phyloP scores from a whole-genome alignment of 2,888 invertebrate genomes.

The Ptychoptera contaminata region DNA sequence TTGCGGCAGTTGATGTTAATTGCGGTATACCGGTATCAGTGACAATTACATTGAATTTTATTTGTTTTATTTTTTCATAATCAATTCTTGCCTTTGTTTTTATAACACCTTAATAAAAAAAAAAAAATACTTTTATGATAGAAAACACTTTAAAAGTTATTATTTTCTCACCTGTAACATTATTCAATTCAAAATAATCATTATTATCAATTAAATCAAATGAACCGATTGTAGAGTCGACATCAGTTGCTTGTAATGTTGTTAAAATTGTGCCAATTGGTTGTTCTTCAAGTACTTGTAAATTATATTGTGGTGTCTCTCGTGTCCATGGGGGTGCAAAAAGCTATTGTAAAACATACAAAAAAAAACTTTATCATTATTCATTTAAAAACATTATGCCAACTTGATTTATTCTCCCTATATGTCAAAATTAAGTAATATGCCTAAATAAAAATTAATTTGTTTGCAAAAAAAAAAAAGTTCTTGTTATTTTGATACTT shows the following conservation, averaged over 20 bases:
- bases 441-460: no score
- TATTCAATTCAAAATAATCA: slow-evolving; percentile 66
- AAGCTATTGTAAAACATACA: slow-evolving; percentile 34
- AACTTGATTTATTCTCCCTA: no score
- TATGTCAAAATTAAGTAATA: no score
- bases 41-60: slow-evolving; percentile 67
- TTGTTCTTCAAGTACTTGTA: slow-evolving; percentile 66
- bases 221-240: slow-evolving; percentile 66
- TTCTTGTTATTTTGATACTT: no score
- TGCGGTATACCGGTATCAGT: slow-evolving; percentile 79
- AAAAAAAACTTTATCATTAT: slow-evolving; percentile 5
- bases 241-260: slow-evolving; percentile 63
- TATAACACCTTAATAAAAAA: slow-evolving; percentile 44
- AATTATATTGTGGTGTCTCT: slow-evolving; percentile 42
- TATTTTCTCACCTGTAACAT: slow-evolving; percentile 48
- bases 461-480: no score
- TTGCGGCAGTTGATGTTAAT: slow-evolving; percentile 58
- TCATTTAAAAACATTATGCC: not conserved
- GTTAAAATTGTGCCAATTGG: slow-evolving; percentile 62
- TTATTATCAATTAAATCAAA: slow-evolving; percentile 43
- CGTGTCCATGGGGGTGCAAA: slow-evolving; percentile 58
- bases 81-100: slow-evolving; percentile 64
- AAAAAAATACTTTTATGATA: not conserved
- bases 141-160: not conserved
- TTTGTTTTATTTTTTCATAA: slow-evolving; percentile 58